Evolutionary conservation across 2,888 invertebrate genomes (phyloP).

Genomic region (Xiphydria camelus): DNA sequence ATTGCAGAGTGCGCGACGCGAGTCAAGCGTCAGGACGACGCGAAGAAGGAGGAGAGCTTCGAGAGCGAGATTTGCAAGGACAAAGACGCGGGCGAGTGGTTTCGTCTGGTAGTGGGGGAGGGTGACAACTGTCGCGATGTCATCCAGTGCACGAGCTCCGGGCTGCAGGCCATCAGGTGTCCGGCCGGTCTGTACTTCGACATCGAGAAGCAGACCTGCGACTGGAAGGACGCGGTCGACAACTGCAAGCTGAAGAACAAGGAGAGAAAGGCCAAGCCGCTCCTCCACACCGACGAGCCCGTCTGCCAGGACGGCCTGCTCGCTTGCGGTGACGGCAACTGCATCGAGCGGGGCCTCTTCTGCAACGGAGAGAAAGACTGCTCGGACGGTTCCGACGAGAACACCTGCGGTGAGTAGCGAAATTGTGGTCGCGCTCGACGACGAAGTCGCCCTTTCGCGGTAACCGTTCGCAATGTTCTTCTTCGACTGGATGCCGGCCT

Average conservation of each 20-base stretch:
- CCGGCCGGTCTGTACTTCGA: slow-evolving; percentile 92
- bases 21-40: slow-evolving; percentile 72
- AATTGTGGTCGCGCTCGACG: no score
- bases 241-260: slow-evolving; percentile 90
- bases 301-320: slow-evolving; percentile 84
- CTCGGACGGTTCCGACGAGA: slow-evolving; percentile 86
- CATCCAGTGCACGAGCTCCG: slow-evolving; percentile 92
- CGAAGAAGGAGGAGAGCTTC: slow-evolving; percentile 85
- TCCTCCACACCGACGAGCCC: slow-evolving; percentile 87
- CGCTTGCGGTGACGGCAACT: slow-evolving; percentile 85
- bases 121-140: slow-evolving; percentile 93
- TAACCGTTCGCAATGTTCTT: slow-evolving; percentile 30
- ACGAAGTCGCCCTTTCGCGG: background rate
- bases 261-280: slow-evolving; percentile 83
- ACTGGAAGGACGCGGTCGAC: slow-evolving; percentile 92
- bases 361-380: slow-evolving; percentile 93
- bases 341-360: slow-evolving; percentile 88
- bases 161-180: slow-evolving; percentile 89
- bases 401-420: slow-evolving; percentile 87
- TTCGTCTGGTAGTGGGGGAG: slow-evolving; percentile 85
- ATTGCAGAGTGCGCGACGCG: slow-evolving; percentile 61
- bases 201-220: slow-evolving; percentile 93
- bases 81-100: slow-evolving; percentile 95
- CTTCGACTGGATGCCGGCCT: slow-evolving; percentile 29
- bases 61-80: slow-evolving; percentile 90